A percentile compares a stretch with the other conserved stretches of the same genome.
Conservation (phyloP, 1,140 invertebrate genomes). For the Pissodes strobi region DNA sequence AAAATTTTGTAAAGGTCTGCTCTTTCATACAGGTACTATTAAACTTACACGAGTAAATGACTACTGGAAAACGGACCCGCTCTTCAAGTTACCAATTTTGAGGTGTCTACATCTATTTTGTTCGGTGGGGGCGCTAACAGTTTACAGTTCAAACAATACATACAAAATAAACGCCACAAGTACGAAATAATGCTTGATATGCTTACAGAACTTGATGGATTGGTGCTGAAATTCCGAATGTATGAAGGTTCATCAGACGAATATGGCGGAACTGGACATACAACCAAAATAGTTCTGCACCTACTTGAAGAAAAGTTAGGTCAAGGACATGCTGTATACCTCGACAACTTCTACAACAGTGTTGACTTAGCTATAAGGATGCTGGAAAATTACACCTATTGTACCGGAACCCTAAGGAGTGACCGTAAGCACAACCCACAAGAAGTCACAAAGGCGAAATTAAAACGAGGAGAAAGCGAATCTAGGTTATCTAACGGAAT, state of each 20-base stretch:
- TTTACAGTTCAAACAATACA: constrained; percentile 24
- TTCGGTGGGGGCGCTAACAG: too few relatives aligned
- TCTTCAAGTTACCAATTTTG: constrained; percentile 24
- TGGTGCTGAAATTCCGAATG: constrained; percentile 16
- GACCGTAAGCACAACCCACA: constrained; percentile 44
- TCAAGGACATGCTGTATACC: constrained; percentile 50
- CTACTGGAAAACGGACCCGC: constrained; percentile 24
- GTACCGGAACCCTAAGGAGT: too few relatives aligned
- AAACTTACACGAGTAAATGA: constrained; percentile 11
- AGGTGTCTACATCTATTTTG: constrained; percentile 11
- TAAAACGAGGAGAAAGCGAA: constrained; percentile 49
- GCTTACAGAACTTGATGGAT: constrained; percentile 25
- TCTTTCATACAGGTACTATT: constrained; percentile 27
- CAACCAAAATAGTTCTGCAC: constrained; percentile 44
- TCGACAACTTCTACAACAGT: constrained; percentile 52
- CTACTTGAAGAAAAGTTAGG: constrained; percentile 45
- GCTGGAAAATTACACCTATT: constrained; percentile 41
- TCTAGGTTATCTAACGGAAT: constrained; percentile 39
- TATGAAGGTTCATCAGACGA: constrained; percentile 30
- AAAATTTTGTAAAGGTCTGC: constrained; percentile 20
- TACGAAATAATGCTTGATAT: constrained; percentile 31
- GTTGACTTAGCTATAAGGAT: constrained; percentile 37
- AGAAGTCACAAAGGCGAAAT: constrained; percentile 36
- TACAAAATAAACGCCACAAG: too few relatives aligned
- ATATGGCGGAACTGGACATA: constrained; percentile 37